Evolutionary conservation across 2,888 invertebrate genomes (phyloP), one percentile per base, ranked within the genome.

Genomic region (Meandrusa payeni): DNA sequence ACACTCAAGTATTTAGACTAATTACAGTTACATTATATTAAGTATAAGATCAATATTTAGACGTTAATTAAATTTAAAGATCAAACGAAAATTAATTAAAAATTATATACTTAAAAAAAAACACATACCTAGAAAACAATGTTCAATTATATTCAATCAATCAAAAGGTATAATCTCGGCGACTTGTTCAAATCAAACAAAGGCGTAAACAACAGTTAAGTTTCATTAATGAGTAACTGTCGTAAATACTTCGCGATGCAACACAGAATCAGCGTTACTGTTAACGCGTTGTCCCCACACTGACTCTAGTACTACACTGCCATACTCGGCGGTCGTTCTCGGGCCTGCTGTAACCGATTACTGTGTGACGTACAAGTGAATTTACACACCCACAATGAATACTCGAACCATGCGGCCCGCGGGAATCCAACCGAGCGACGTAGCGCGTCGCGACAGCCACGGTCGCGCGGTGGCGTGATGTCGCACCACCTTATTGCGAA

Each of bases 401-500:
- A 17, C 33, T 19, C 39, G 31, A 36, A 38, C 23, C 42, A 42
- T 37, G 43, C 29, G 32, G 45, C 39, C 41, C 28, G 47, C 20
- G 7, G 47, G 48, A 54, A 51, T 41, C 33, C 42, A 49, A 29
- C 34, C 33, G 15, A 6, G 19, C 11, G 15, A 32, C 2, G 2
- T 27, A 42, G 51, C 43, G 41, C 47, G 50, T 48, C 41, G 42
- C 51, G 51, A 48, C 55, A 52, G 55, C 62, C 69, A 61, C 64
- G 64, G 75, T 80, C 72, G 79, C 69, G 69, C 69, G 79, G 67
- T 86, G 83, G 85, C 86, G 85, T 83, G 59, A 58, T 61, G 64
- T 74, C 76, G 70, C 58, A 65, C 75, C 72, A 75, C 61, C 58
- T 47, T 47, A 42, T 72, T 79, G 72, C 75, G 82, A 83, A 85